Percentiles rank a stretch among this genome's conserved stretches.
Evolutionary conservation across 1,140 invertebrate genomes (phyloP).

Genomic region (Heliconius melpomene): DNA sequence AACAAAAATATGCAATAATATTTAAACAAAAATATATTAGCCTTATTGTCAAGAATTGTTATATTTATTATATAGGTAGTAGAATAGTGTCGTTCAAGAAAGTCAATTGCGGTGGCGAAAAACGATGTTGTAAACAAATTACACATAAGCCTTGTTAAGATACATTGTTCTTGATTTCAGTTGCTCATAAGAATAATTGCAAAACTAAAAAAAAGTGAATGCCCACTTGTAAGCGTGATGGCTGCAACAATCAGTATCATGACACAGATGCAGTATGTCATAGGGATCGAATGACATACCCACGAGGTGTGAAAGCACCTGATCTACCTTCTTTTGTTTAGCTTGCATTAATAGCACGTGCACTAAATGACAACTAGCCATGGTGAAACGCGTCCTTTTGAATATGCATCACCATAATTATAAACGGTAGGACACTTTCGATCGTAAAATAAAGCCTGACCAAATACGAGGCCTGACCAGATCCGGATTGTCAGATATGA

Average conservation of each 20-base stretch:
- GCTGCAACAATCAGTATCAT: slow-evolving; percentile 57
- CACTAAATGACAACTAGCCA: slow-evolving; percentile 72
- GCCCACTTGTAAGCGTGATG: slow-evolving; percentile 35
- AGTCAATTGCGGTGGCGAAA: background rate
- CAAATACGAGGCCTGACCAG: slow-evolving; percentile 34
- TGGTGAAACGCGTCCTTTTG: slow-evolving; percentile 62
- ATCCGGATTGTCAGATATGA: too few species aligned
- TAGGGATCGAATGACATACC: slow-evolving; percentile 62
- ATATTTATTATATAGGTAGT: background rate
- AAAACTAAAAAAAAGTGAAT: slow-evolving; percentile 41
- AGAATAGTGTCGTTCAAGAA: too few species aligned
- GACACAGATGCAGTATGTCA: slow-evolving; percentile 58
- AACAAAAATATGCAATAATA: background rate
- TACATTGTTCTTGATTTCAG: slow-evolving; percentile 14
- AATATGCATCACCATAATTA: slow-evolving; percentile 47
- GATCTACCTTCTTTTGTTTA: slow-evolving; percentile 65
- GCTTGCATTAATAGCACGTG: slow-evolving; percentile 62
- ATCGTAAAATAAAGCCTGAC: slow-evolving; percentile 55
- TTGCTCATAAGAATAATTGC: slow-evolving; percentile 38
- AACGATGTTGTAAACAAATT: slow-evolving; percentile 6
- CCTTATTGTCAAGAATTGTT: background rate
- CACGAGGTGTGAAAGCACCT: slow-evolving; percentile 67
- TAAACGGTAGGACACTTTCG: slow-evolving; percentile 59
- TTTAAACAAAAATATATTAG: background rate
- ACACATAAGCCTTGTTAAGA: background rate